These are phyloP conservation scores for rat (Rattus norvegicus) DNA, from an alignment of 2,113 vertebrate genomes.

Conservation along the genomic window DNA sequence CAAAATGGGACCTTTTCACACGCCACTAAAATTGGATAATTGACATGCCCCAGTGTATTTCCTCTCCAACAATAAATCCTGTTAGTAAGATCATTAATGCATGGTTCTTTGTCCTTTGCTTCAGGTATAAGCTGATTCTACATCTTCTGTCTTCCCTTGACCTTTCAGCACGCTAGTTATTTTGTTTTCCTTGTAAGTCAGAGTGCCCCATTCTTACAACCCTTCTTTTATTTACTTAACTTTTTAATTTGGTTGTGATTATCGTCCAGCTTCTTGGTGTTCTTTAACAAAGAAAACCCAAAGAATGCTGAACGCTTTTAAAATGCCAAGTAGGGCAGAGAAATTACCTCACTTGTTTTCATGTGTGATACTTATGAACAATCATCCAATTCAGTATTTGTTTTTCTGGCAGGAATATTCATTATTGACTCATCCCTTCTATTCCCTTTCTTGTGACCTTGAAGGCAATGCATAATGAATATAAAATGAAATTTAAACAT, in stretches of 20 bases:
- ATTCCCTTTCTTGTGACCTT: slow-evolving; percentile 70
- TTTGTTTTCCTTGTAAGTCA: slow-evolving; percentile 73
- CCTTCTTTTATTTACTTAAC: slow-evolving; percentile 84
- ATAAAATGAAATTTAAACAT: slow-evolving; percentile 49
- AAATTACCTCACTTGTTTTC: slow-evolving; percentile 82
- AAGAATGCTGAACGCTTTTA: slow-evolving; percentile 67
- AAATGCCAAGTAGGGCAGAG: slow-evolving; percentile 80
- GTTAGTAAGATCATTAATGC: slow-evolving; percentile 1
- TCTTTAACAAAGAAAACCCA: slow-evolving; percentile 73
- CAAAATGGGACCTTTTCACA: not conserved
- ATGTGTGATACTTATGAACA: slow-evolving; percentile 73
- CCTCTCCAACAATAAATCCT: slow-evolving; percentile 7
- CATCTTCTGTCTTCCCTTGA: slow-evolving; percentile 51
- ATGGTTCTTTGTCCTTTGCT: not conserved
- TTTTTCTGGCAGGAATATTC: slow-evolving; percentile 54
- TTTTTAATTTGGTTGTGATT: slow-evolving; percentile 80
- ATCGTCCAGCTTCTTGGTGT: slow-evolving; percentile 70
- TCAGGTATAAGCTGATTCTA: slow-evolving; percentile 20
- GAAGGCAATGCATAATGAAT: slow-evolving; percentile 45
- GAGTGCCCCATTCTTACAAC: slow-evolving; percentile 71
- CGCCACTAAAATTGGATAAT: slow-evolving; percentile 1
- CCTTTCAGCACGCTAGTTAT: not conserved
- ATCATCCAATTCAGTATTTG: slow-evolving; percentile 38
- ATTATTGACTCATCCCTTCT: slow-evolving; percentile 71
- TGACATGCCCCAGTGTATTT: not conserved